These are phyloP conservation scores for Umimayanthus kanabou DNA, from an alignment of 92 coral and sea anemone genomes.

Conservation along the genomic window DNA sequence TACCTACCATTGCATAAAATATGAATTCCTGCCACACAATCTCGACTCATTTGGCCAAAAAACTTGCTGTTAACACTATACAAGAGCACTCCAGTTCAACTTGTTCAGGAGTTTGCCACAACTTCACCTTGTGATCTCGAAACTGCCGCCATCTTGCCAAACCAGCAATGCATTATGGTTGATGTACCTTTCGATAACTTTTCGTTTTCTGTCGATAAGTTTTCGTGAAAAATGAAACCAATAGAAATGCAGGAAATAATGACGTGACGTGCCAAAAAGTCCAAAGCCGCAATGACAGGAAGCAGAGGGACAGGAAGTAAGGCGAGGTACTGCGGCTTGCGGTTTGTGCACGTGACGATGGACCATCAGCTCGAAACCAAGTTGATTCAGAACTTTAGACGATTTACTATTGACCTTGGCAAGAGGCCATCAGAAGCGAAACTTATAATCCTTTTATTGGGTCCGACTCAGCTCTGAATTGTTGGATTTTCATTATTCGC, in stretches of 20 bases:
- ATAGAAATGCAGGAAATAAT: too few species aligned
- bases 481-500: constrained; percentile 4
- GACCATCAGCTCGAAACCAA: constrained; percentile 18
- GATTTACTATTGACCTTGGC: background rate
- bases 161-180: constrained; percentile 10
- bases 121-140: background rate
- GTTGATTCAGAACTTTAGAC: background rate
- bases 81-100: background rate
- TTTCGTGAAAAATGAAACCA: constrained; percentile 4
- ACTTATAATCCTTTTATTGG: background rate
- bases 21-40: background rate
- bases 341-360: constrained; percentile 38
- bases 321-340: constrained; percentile 30
- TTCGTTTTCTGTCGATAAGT: constrained; percentile 17
- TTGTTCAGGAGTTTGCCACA: background rate
- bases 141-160: constrained; percentile 45
- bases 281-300: background rate
- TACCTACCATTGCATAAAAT: constrained; percentile 14
- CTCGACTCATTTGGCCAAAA: constrained; percentile 5
- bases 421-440: background rate
- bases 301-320: constrained; percentile 48
- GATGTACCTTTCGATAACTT: background rate
- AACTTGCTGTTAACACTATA: background rate
- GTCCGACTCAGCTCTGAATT: background rate
- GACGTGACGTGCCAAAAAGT: background rate